Conservation (phyloP, 2,888 invertebrate species). For the Eucriotettix oculatus region DNA sequence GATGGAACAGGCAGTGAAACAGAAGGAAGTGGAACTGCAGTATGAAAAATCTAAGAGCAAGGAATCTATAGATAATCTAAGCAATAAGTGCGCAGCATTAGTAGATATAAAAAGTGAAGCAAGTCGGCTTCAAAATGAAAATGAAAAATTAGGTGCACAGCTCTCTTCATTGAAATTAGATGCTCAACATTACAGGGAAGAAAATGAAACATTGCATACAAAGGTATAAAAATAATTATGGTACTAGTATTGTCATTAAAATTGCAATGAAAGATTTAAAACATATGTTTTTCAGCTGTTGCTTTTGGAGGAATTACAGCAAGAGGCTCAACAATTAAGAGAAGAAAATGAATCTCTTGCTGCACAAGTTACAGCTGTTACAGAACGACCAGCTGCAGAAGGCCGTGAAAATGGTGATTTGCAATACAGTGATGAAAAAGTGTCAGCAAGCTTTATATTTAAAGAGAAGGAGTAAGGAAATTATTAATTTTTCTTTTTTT, state of each 20-base stretch:
- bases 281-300: conserved; percentile 2
- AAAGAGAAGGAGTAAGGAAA: conserved; percentile 20
- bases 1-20: conserved; percentile 34
- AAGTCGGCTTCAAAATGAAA: conserved; percentile 6
- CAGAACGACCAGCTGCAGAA: conserved; percentile 26
- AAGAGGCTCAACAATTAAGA: conserved; percentile 21
- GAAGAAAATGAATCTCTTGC: conserved; percentile 27
- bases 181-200: conserved; percentile 9
- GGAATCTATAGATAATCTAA: conserved; percentile 19
- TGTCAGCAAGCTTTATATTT: conserved; percentile 7
- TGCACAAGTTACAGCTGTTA: conserved; percentile 25
- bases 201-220: conserved; percentile 7
- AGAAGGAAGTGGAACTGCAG: conserved; percentile 40
- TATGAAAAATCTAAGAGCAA: conserved; percentile 22
- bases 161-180: conserved; percentile 5
- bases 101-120: conserved; percentile 22
- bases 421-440: conserved; percentile 15
- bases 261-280: too few species aligned
- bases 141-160: conserved; percentile 3
- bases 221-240: too few species aligned
- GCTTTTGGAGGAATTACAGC: conserved; percentile 15
- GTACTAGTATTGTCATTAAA: too few species aligned
- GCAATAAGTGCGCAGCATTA: conserved; percentile 23
- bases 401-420: conserved; percentile 25
- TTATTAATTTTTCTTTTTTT: conserved; percentile 12